phyloP scores from a whole-genome alignment of 1,140 invertebrate species.

The Oryzaephilus surinamensis region DNA sequence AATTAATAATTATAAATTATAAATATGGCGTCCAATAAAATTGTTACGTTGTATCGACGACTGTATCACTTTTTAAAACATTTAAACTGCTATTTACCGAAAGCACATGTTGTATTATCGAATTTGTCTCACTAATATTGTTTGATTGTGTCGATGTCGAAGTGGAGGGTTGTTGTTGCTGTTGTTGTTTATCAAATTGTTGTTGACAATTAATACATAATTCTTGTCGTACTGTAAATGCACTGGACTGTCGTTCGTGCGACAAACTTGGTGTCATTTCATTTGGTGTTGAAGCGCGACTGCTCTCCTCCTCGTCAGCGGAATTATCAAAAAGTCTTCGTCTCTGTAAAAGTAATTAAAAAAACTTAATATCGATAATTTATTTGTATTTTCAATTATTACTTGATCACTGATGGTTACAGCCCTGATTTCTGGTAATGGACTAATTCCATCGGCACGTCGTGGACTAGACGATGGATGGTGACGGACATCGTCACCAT shows the following conservation, averaged over 20 bases:
- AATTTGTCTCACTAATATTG: constrained; percentile 3
- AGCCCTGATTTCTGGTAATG: constrained; percentile 32
- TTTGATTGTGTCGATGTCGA: constrained; percentile 6
- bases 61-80: background rate
- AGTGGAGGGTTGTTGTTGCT: constrained; percentile 5
- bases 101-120: constrained; percentile 10
- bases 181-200: constrained; percentile 11
- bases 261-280: constrained; percentile 42
- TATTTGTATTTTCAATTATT: constrained; percentile 5
- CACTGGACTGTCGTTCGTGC: constrained; percentile 8
- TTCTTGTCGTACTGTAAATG: constrained; percentile 17
- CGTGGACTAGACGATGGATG: constrained; percentile 19
- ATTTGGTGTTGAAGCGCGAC: constrained; percentile 45
- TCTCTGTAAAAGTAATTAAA: background rate
- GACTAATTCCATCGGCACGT: constrained; percentile 28
- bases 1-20: too few relatives aligned
- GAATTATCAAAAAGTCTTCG: constrained; percentile 17
- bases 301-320: constrained; percentile 40
- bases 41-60: background rate
- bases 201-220: constrained; percentile 22
- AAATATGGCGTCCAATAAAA: too few relatives aligned
- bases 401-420: constrained; percentile 24
- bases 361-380: background rate
- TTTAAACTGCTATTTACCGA: constrained; percentile 5
- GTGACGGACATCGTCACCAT: constrained; percentile 29